A percentile compares a stretch with the other conserved stretches of the same genome.
These are phyloP conservation scores for Patella pellucida DNA, from an alignment of 2,888 invertebrate species.

Conservation along the genomic window DNA sequence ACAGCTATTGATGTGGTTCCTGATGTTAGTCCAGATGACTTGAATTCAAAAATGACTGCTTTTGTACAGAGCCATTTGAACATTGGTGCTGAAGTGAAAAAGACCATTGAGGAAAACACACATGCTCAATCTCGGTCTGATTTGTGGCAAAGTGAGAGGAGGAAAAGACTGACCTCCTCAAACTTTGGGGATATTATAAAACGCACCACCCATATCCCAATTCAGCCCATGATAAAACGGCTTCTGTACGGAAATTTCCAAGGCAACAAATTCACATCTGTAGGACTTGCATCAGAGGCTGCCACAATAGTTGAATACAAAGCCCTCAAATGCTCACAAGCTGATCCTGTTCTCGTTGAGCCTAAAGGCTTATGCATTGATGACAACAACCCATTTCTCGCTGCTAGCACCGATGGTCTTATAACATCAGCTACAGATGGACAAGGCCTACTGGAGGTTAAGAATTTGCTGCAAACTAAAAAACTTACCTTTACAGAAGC, in stretches of 20 bases:
- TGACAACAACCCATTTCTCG: not conserved
- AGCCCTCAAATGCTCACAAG: not conserved
- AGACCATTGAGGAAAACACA: slow-evolving; percentile 14
- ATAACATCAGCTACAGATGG: not conserved
- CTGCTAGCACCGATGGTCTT: slow-evolving; percentile 15
- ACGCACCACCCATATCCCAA: not conserved
- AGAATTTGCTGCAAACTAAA: slow-evolving; percentile 19
- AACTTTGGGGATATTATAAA: slow-evolving; percentile 28
- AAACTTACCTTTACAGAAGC: slow-evolving; percentile 14
- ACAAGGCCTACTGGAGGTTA: slow-evolving; percentile 4
- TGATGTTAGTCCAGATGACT: slow-evolving; percentile 11
- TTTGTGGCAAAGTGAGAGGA: slow-evolving; percentile 24
- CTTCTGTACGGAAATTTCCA: not conserved
- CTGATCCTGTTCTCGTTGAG: not conserved
- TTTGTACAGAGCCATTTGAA: not conserved
- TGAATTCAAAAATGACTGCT: not conserved
- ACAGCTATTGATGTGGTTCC: slow-evolving; percentile 13
- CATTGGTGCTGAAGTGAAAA: slow-evolving; percentile 1
- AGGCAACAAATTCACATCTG: not conserved
- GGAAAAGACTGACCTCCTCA: slow-evolving; percentile 22
- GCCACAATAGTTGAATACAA: not conserved
- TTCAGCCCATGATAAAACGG: not conserved
- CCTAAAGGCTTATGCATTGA: not conserved
- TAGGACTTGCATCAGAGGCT: not conserved
- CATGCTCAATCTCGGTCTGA: slow-evolving; percentile 20